phyloP scores from a whole-genome alignment of 2,113 vertebrate genomes.

The Zapornia atra region DNA sequence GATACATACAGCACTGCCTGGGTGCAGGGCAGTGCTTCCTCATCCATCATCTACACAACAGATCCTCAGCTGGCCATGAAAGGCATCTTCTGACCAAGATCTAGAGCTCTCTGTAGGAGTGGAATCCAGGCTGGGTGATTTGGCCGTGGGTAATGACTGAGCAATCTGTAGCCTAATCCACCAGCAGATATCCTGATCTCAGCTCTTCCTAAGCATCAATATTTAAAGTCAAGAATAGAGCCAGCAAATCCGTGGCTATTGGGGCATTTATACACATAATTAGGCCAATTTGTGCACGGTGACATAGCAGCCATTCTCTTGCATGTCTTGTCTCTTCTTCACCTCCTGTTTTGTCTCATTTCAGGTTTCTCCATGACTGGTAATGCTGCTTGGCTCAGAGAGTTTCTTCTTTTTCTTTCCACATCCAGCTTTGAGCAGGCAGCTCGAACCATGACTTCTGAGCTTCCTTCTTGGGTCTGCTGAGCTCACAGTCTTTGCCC shows the following conservation, averaged over 20 bases:
- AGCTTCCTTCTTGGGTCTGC: neutral
- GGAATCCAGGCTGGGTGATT: neutral
- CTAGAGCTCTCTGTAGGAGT: neutral
- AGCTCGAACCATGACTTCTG: neutral
- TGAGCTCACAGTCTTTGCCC: neutral
- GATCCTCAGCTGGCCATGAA: neutral
- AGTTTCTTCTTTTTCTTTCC: neutral
- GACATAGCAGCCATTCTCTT: constrained; percentile 48
- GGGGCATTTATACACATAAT: constrained; percentile 61
- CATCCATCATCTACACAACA: neutral
- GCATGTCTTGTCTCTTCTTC: neutral
- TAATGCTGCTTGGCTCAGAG: neutral
- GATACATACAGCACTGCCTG: neutral
- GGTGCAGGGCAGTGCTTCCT: neutral
- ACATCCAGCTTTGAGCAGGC: neutral
- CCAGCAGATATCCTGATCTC: constrained; percentile 53
- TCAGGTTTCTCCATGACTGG: neutral
- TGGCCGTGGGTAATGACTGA: constrained; percentile 27
- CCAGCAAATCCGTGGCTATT: constrained; percentile 27
- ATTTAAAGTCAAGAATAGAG: constrained; percentile 42
- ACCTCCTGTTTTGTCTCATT: constrained; percentile 1
- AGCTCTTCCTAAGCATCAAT: constrained; percentile 60
- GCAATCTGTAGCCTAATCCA: constrained; percentile 46
- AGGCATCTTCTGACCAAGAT: neutral
- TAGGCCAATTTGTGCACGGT: constrained; percentile 61